These are phyloP conservation scores for Aporophyla lueneburgensis DNA, from an alignment of 2,888 invertebrate genomes.

Conservation along the genomic window DNA sequence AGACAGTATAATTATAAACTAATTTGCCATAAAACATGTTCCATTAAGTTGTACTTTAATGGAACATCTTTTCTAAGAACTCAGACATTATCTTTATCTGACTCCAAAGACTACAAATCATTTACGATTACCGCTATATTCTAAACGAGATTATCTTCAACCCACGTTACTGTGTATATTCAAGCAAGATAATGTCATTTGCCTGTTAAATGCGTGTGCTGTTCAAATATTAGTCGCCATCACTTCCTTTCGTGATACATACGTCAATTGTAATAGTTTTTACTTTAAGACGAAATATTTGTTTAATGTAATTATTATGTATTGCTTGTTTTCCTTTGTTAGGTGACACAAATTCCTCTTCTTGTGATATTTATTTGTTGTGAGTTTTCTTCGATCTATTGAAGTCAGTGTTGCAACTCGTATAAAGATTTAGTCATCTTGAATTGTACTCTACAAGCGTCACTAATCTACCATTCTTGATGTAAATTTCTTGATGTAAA, in stretches of 20 bases:
- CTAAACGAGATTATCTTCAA: constrained; percentile 8
- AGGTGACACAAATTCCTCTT: too few species aligned
- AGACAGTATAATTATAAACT: not conserved
- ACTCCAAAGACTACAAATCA: not conserved
- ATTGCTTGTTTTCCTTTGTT: not conserved
- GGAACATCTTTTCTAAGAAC: not conserved
- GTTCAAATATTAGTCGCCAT: constrained; percentile 54
- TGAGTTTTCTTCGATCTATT: not conserved
- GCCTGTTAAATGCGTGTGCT: constrained; percentile 31
- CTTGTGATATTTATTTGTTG: not conserved
- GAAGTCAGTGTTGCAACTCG: not conserved
- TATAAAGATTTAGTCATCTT: not conserved
- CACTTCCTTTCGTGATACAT: constrained; percentile 34
- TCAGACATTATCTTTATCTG: not conserved
- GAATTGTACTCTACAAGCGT: not conserved
- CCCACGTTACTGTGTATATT: constrained; percentile 14
- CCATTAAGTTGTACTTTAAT: not conserved
- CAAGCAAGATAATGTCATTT: constrained; percentile 24
- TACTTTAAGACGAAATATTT: not conserved
- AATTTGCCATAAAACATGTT: too few species aligned
- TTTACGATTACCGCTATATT: not conserved
- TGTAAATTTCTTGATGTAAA: not conserved
- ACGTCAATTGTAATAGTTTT: constrained; percentile 11
- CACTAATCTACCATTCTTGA: not conserved
- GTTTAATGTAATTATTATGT: not conserved